phyloP scores from a whole-genome alignment of 1,140 invertebrate species.

The Solen grandis region DNA sequence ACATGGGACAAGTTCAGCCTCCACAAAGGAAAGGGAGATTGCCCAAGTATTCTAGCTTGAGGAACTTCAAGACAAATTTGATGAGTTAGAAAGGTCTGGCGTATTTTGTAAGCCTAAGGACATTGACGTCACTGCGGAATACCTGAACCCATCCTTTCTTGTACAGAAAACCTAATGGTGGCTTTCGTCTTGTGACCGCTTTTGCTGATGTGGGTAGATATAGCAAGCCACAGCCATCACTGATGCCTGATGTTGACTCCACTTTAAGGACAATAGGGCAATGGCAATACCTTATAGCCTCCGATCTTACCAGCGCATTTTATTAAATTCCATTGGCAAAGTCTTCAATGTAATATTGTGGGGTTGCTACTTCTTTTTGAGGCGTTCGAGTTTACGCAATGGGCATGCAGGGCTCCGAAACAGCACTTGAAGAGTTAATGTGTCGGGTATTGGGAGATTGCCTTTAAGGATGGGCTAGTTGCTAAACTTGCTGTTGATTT shows the following conservation, averaged over 20 bases:
- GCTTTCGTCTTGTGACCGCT: slow-evolving; percentile 35
- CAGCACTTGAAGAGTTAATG: slow-evolving; percentile 64
- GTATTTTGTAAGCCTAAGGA: slow-evolving; percentile 27
- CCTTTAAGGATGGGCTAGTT: slow-evolving; percentile 58
- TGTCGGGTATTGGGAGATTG: slow-evolving; percentile 60
- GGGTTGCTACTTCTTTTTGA: slow-evolving; percentile 55
- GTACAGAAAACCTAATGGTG: slow-evolving; percentile 22
- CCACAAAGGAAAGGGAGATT: slow-evolving; percentile 51
- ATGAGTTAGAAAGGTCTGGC: not conserved
- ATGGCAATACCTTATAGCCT: slow-evolving; percentile 52
- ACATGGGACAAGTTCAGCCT: slow-evolving; percentile 58
- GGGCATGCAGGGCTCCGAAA: slow-evolving; percentile 62
- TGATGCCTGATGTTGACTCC: too few relatives aligned
- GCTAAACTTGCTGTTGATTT: slow-evolving; percentile 51
- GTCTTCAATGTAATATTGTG: slow-evolving; percentile 61
- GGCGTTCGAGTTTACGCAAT: slow-evolving; percentile 65
- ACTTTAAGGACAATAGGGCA: slow-evolving; percentile 54
- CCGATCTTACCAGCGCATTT: slow-evolving; percentile 59
- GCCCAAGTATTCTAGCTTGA: slow-evolving; percentile 46
- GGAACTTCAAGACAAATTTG: slow-evolving; percentile 42
- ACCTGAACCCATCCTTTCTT: slow-evolving; percentile 28
- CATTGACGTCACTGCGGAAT: slow-evolving; percentile 14
- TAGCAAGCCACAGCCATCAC: slow-evolving; percentile 58
- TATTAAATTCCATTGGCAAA: slow-evolving; percentile 58
- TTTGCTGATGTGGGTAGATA: slow-evolving; percentile 52